Conservation (phyloP, 1,140 invertebrate genomes). For the Calycopis cecrops region DNA sequence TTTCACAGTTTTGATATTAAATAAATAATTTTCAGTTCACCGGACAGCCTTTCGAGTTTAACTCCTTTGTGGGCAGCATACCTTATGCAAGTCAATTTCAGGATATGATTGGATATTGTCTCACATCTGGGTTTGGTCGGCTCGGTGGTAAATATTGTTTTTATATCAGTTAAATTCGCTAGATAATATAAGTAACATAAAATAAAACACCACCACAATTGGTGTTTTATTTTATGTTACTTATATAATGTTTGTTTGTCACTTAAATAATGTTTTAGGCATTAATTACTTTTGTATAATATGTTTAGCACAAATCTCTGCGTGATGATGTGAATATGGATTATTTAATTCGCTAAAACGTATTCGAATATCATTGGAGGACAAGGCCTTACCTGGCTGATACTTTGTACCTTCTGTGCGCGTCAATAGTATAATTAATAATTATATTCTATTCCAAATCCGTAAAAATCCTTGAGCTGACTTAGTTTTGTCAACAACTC, state of each 20-base stretch:
- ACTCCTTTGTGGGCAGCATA: slow-evolving; percentile 34
- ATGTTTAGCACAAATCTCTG: background rate
- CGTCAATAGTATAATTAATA: too few relatives aligned
- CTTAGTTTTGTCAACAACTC: too few relatives aligned
- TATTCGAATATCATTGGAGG: too few relatives aligned
- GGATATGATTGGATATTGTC: slow-evolving; percentile 40
- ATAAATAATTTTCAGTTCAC: slow-evolving; percentile 32
- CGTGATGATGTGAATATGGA: background rate
- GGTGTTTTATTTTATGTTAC: too few relatives aligned
- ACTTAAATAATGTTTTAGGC: background rate
- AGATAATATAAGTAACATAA: background rate
- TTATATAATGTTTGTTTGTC: too few relatives aligned
- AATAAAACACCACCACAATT: background rate
- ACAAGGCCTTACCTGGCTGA: too few relatives aligned
- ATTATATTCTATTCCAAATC: too few relatives aligned
- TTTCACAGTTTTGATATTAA: too few relatives aligned
- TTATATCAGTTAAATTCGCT: background rate
- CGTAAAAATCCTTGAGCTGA: too few relatives aligned
- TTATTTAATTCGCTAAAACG: too few relatives aligned
- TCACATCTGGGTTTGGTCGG: slow-evolving; percentile 50
- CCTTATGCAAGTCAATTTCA: slow-evolving; percentile 27
- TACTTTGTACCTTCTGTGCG: too few relatives aligned
- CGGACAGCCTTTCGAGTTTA: slow-evolving; percentile 31
- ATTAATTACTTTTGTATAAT: background rate
- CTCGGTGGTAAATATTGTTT: slow-evolving; percentile 20